Evolutionary conservation across 2,113 vertebrate species (phyloP).

Genomic region (Heterotis niloticus): DNA sequence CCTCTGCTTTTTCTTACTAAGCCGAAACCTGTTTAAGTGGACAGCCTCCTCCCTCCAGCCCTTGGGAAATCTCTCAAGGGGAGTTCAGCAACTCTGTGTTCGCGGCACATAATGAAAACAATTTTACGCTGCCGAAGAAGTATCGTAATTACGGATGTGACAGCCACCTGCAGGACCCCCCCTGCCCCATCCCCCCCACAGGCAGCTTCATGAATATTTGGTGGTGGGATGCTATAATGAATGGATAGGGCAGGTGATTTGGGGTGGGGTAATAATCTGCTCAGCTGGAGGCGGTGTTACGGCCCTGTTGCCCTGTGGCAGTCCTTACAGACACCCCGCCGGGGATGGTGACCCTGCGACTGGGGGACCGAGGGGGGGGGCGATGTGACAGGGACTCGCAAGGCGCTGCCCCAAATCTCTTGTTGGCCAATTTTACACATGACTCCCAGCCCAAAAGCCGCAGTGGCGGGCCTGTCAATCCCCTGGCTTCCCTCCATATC

Average conservation of each 20-base stretch:
- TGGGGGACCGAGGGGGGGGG: conserved; percentile 75
- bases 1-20: conserved; percentile 61
- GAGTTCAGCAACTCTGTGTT: conserved; percentile 92
- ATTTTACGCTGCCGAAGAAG: conserved; percentile 97
- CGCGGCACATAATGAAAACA: conserved; percentile 99
- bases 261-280: conserved; percentile 84
- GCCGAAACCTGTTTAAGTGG: conserved; percentile 95
- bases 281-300: conserved; percentile 97
- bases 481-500: conserved; percentile 96
- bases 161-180: conserved; percentile 98
- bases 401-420: conserved; percentile 86
- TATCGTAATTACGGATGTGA: conserved; percentile 98
- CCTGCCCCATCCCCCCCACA: conserved; percentile 43
- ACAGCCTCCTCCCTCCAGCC: conserved; percentile 90
- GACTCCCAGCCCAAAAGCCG: conserved; percentile 82
- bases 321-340: conserved; percentile 87
- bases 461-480: conserved; percentile 83
- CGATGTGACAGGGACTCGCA: conserved; percentile 89
- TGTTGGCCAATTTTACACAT: conserved; percentile 99
- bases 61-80: conserved; percentile 94
- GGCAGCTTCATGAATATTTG: conserved; percentile 95
- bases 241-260: conserved; percentile 90
- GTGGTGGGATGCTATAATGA: conserved; percentile 96
- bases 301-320: conserved; percentile 86
- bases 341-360: conserved; percentile 85